Percentiles rank a stretch among this genome's conserved stretches.
phyloP scores from a whole-genome alignment of 2,888 invertebrate genomes.

The Cataglyphis altisquamis region DNA sequence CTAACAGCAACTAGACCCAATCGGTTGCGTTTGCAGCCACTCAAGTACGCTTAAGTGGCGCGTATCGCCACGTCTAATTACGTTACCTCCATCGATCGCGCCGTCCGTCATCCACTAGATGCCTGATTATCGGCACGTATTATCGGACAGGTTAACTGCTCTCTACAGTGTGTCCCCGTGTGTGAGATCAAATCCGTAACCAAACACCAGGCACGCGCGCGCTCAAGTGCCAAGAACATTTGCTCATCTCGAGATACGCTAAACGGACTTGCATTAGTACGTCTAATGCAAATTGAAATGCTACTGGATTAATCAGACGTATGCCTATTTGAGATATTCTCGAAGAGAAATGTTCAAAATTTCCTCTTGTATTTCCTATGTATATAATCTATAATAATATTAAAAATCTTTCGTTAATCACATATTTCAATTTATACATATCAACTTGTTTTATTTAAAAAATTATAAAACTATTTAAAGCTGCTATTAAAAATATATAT shows the following conservation, averaged over 20 bases:
- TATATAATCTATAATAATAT: background rate
- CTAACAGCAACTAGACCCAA: constrained; percentile 74
- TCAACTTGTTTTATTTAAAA: background rate
- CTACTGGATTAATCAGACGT: background rate
- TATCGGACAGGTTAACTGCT: constrained; percentile 74
- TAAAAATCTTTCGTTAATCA: background rate
- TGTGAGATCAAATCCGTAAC: constrained; percentile 60
- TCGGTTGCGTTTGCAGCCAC: constrained; percentile 77
- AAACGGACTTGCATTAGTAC: constrained; percentile 35
- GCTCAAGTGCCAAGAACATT: constrained; percentile 63
- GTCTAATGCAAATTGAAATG: constrained; percentile 18
- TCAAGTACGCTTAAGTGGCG: constrained; percentile 77
- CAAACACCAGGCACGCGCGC: constrained; percentile 67
- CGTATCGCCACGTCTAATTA: constrained; percentile 76
- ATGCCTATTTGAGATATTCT: background rate
- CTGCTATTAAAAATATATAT: background rate
- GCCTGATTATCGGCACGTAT: constrained; percentile 75
- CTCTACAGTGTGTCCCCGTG: constrained; percentile 57
- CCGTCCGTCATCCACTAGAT: constrained; percentile 70
- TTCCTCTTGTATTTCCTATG: background rate
- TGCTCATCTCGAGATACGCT: constrained; percentile 50
- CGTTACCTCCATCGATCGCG: constrained; percentile 76
- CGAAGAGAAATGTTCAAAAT: background rate
- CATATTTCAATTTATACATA: background rate
- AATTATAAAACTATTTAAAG: background rate